Conservation (phyloP, 2,113 vertebrate species). For the human (Homo sapiens) region DNA sequence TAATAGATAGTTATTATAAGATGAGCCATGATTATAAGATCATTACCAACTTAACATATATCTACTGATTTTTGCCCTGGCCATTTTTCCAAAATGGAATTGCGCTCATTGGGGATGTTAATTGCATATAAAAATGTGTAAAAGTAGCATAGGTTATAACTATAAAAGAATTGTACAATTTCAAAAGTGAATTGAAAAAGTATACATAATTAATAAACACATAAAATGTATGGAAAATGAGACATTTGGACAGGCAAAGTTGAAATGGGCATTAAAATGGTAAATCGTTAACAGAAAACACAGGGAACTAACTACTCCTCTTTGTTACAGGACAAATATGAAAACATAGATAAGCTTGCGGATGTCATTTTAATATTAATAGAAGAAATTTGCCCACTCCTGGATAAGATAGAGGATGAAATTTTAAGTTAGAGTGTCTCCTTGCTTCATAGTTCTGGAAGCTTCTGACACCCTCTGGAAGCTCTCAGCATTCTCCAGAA, state of each 20-base stretch:
- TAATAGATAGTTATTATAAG: background rate
- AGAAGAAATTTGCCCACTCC: background rate
- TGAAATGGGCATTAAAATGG: background rate
- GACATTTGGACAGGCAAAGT: background rate
- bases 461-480: background rate
- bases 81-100: background rate
- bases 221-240: background rate
- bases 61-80: background rate
- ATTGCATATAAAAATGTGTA: background rate
- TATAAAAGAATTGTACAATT: background rate
- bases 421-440: background rate
- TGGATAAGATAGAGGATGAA: background rate
- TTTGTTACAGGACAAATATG: background rate
- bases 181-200: background rate
- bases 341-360: background rate
- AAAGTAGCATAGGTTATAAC: background rate
- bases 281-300: background rate
- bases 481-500: fast-evolving
- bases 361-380: background rate
- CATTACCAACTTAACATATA: background rate
- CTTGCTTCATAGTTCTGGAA: background rate
- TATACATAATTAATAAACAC: background rate
- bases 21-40: background rate
- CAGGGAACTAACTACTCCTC: background rate
- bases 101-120: background rate